phyloP scores from a whole-genome alignment of 92 coral and sea anemone genomes.

The Pocillopora grandis region DNA sequence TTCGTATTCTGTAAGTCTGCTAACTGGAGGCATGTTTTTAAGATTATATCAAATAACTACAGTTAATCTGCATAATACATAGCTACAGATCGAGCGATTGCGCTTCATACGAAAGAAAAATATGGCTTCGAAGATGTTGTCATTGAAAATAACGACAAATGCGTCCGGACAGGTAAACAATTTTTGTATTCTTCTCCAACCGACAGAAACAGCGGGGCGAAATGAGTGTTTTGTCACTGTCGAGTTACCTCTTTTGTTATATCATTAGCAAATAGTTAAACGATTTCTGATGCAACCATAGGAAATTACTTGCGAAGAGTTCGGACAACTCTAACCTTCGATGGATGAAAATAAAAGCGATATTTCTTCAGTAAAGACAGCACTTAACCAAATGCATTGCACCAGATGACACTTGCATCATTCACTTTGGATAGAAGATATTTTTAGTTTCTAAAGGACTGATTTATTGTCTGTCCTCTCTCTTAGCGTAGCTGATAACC shows the following conservation, averaged over 20 bases:
- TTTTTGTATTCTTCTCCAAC: conserved; percentile 3
- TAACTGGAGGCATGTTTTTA: too few species aligned
- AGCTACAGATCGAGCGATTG: background rate
- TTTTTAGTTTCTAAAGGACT: background rate
- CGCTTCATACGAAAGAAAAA: background rate
- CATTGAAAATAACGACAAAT: background rate
- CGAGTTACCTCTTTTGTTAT: background rate
- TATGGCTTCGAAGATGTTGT: background rate
- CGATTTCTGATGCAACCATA: background rate
- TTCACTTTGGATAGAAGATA: background rate
- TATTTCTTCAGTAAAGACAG: background rate
- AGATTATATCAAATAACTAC: too few species aligned
- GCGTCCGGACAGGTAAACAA: background rate
- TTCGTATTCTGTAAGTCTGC: too few species aligned
- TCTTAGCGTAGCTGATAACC: background rate
- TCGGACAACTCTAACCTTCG: too few species aligned
- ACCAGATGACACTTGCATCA: background rate
- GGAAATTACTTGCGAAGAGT: background rate
- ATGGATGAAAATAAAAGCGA: background rate
- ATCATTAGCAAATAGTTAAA: background rate
- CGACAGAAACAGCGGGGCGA: background rate
- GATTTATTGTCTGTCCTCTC: background rate
- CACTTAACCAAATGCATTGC: background rate
- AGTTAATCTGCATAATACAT: too few species aligned
- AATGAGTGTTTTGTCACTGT: background rate